Percentiles rank a stretch among this genome's conserved stretches.
Conservation (phyloP, 1,140 invertebrate species). For the Tetragnatha versicolor region DNA sequence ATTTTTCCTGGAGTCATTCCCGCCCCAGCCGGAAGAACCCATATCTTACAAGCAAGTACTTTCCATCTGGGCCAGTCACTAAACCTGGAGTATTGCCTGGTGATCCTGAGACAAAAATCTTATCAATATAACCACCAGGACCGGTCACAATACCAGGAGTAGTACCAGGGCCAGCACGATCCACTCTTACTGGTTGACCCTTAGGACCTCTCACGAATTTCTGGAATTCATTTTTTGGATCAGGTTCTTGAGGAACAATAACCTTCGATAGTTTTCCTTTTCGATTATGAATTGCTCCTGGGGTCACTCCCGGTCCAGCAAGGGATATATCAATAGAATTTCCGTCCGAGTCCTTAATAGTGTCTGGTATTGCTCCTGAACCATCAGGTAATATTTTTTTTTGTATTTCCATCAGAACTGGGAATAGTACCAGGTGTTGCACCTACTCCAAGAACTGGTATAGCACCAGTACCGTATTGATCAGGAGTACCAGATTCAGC, state of each 20-base stretch:
- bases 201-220: background rate
- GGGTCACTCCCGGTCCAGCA: background rate
- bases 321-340: background rate
- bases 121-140: constrained; percentile 8
- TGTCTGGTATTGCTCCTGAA: background rate
- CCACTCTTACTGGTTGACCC: background rate
- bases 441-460: background rate
- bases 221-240: background rate
- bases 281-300: background rate
- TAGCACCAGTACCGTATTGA: background rate
- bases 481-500: too few relatives aligned
- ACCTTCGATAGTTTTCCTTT: background rate
- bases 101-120: background rate
- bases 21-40: background rate
- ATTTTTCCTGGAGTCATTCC: constrained; percentile 7
- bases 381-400: constrained; percentile 1
- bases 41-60: too few relatives aligned
- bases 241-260: background rate
- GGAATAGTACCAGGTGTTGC: background rate
- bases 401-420: background rate
- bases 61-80: background rate
- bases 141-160: background rate
- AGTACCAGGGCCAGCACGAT: background rate
- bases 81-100: background rate
- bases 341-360: background rate